A percentile compares a stretch with the other conserved stretches of the same genome.
Conservation (phyloP, 2,797 vertebrate species). For the Furcifer pardalis region DNA sequence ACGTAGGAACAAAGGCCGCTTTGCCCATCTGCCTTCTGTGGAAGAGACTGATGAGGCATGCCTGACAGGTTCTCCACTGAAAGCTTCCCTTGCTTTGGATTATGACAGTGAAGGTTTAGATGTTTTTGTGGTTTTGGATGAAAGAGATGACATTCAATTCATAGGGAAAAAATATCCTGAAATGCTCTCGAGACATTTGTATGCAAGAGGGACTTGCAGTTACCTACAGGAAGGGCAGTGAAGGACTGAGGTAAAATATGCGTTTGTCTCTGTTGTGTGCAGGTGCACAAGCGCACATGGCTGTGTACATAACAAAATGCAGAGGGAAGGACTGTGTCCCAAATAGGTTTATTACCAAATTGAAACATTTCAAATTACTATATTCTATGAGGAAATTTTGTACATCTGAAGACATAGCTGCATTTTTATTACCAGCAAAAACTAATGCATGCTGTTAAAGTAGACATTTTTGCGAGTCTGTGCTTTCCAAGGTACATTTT, state of each 20-base stretch:
- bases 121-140: conserved; percentile 17
- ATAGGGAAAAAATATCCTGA: conserved; percentile 11
- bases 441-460: background rate
- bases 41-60: conserved; percentile 10
- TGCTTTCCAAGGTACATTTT: background rate
- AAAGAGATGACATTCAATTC: background rate
- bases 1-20: background rate
- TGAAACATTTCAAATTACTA: background rate
- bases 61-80: conserved; percentile 1
- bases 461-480: background rate
- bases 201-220: background rate
- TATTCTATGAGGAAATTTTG: background rate
- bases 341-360: background rate
- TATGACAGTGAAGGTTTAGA: conserved; percentile 12
- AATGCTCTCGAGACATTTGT: background rate
- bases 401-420: rapidly evolving
- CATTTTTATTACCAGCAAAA: background rate
- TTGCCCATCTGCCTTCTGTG: background rate
- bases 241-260: conserved; percentile 2
- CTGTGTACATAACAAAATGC: background rate
- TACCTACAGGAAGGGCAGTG: conserved; percentile 13
- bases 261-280: too few species aligned
- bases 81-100: conserved; percentile 19
- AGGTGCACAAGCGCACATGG: too few species aligned
- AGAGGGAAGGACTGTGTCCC: background rate